These are phyloP conservation scores for human (Homo sapiens) DNA, from an alignment of 2,113 vertebrate genomes.

Conservation along the genomic window GRCh38 chr3:116768001-116768500, in stretches of 20 bases:
- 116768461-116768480: background rate
- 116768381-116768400: background rate
- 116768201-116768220: background rate
- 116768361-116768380: background rate
- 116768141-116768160: background rate
- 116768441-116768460: background rate
- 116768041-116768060: background rate
- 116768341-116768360: background rate
- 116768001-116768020: background rate
- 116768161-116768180: background rate
- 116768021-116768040: background rate
- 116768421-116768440: background rate
- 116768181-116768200: background rate
- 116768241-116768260: background rate
- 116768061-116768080: background rate
- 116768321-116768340: background rate
- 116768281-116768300: background rate
- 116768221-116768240: background rate
- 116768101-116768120: background rate
- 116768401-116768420: background rate
- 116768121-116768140: constrained; percentile 13
- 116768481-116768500: background rate
- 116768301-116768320: background rate
- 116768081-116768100: background rate
- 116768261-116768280: background rate